A percentile compares a stretch with the other conserved stretches of the same genome.
phyloP scores from a whole-genome alignment of 2,113 vertebrate genomes.

The Perognathus longimembris region DNA sequence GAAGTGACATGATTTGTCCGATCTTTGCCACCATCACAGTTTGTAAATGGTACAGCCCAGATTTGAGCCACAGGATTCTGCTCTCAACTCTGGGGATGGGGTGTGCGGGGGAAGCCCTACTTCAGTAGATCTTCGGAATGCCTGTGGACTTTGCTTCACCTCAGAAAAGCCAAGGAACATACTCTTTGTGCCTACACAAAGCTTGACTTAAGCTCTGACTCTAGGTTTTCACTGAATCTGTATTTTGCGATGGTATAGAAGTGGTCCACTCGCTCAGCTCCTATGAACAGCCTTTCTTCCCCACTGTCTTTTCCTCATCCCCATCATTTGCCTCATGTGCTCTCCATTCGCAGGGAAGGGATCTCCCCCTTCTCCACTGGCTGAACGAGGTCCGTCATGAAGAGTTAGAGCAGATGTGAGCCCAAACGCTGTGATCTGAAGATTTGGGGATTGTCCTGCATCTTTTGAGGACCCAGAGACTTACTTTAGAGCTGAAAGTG shows the following conservation, averaged over 20 bases:
- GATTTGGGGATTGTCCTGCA: not conserved
- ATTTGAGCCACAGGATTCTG: not conserved
- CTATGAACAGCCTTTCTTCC: not conserved
- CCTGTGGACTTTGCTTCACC: not conserved
- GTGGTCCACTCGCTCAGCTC: not conserved
- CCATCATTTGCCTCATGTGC: not conserved
- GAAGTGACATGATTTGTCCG: not conserved
- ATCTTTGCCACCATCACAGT: not conserved
- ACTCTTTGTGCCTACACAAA: not conserved
- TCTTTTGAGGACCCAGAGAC: not conserved
- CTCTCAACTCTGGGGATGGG: no score
- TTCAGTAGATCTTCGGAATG: not conserved
- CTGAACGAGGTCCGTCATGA: not conserved
- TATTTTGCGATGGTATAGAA: not conserved
- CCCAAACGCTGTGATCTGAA: not conserved
- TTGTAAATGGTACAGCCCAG: not conserved
- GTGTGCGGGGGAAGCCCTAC: not conserved
- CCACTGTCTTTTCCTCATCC: not conserved
- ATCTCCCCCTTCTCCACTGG: not conserved
- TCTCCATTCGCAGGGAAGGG: not conserved
- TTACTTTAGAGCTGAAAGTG: slow-evolving; percentile 17
- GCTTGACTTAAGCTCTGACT: not conserved
- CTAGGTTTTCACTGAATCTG: not conserved
- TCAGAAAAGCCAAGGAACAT: not conserved
- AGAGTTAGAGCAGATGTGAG: not conserved